Conservation (phyloP, 2,797 vertebrate species). For the Chromobotia macracanthus region DNA sequence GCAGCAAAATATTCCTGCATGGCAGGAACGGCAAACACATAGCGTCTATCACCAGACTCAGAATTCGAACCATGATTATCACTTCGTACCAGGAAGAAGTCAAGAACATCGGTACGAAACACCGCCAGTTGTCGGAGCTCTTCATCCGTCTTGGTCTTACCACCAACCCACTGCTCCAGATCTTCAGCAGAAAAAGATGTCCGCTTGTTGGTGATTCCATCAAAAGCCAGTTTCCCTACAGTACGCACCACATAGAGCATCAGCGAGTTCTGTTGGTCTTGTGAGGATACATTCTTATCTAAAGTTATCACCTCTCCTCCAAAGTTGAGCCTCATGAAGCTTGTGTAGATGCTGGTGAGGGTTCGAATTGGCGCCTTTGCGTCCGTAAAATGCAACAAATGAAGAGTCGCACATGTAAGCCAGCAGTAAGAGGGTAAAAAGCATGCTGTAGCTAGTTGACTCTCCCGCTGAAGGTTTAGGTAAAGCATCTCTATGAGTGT, state of each 20-base stretch:
- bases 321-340: constrained; percentile 93
- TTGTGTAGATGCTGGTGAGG: constrained; percentile 92
- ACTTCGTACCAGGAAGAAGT: constrained; percentile 89
- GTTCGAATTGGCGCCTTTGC: constrained; percentile 82
- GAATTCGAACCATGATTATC: constrained; percentile 65
- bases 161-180: constrained; percentile 87
- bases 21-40: constrained; percentile 89
- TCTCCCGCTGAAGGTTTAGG: constrained; percentile 88
- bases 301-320: constrained; percentile 87
- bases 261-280: constrained; percentile 77
- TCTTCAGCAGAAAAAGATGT: constrained; percentile 87
- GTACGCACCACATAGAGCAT: constrained; percentile 91
- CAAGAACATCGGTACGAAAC: constrained; percentile 88
- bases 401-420: constrained; percentile 92
- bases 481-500: constrained; percentile 87
- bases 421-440: constrained; percentile 96
- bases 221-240: constrained; percentile 89
- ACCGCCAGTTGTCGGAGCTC: constrained; percentile 87
- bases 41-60: constrained; percentile 66
- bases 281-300: constrained; percentile 60
- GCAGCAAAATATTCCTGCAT: constrained; percentile 98
- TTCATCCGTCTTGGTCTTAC: constrained; percentile 87
- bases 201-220: constrained; percentile 87
- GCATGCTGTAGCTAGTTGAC: constrained; percentile 88
- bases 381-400: constrained; percentile 88